These are phyloP conservation scores for Myocastor coypus DNA, from an alignment of 2,113 vertebrate species.

Conservation along the genomic window DNA sequence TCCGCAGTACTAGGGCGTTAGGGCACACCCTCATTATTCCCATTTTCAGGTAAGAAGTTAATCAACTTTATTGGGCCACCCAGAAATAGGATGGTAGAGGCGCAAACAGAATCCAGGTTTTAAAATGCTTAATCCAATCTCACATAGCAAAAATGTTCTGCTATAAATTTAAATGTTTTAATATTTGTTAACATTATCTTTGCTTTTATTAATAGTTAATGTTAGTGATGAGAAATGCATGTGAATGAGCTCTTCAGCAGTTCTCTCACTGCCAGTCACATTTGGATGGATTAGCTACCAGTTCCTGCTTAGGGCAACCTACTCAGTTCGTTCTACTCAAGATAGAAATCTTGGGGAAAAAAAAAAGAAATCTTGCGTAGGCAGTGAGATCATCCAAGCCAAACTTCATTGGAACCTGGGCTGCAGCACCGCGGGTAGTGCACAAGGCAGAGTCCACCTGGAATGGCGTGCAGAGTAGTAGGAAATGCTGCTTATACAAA, in stretches of 20 bases:
- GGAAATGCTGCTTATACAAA: neutral
- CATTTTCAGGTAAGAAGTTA: neutral
- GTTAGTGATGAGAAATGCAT: neutral
- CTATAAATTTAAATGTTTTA: constrained; percentile 2
- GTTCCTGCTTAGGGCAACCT: neutral
- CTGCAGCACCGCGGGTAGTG: neutral
- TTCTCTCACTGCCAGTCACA: neutral
- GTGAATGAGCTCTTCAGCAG: neutral
- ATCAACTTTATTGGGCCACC: neutral
- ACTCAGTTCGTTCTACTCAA: neutral
- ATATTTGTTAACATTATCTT: neutral
- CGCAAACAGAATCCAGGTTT: too few species aligned
- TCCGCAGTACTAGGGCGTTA: too few species aligned
- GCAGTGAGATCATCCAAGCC: neutral
- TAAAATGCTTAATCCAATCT: too few species aligned
- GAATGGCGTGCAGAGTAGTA: neutral
- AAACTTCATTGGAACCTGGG: neutral
- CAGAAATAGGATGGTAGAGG: too few species aligned
- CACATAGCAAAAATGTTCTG: neutral
- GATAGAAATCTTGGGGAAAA: neutral
- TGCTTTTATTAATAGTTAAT: constrained; percentile 9
- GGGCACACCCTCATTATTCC: neutral
- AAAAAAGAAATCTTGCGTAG: neutral
- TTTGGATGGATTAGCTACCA: neutral
- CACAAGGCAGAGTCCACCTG: neutral